These are phyloP conservation scores for Entomyzon cyanotis DNA, from an alignment of 2,113 vertebrate species.

Conservation along the genomic window DNA sequence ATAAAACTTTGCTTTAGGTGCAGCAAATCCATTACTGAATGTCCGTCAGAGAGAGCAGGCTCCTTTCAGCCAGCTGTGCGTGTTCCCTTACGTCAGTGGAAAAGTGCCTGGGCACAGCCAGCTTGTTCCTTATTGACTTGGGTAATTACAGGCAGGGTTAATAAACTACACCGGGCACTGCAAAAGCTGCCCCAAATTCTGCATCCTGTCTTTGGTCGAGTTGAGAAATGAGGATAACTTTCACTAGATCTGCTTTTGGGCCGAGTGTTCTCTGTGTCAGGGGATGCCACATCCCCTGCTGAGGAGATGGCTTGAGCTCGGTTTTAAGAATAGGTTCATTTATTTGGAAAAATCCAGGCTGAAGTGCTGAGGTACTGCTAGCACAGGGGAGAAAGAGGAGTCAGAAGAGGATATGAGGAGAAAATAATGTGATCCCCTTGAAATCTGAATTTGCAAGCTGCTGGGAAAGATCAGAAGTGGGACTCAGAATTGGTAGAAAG, in stretches of 20 bases:
- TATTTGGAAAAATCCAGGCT: neutral
- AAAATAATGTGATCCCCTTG: neutral
- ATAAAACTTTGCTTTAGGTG: conserved; percentile 20
- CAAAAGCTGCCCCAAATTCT: neutral
- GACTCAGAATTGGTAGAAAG: neutral
- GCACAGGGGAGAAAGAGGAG: neutral
- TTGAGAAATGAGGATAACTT: neutral
- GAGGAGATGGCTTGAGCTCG: neutral
- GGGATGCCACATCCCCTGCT: accelerated
- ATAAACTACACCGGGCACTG: neutral
- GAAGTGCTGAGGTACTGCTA: neutral
- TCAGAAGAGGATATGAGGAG: neutral
- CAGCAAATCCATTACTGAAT: conserved; percentile 19
- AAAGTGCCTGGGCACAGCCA: neutral
- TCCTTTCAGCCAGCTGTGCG: neutral
- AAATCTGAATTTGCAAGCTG: neutral
- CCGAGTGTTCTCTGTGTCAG: neutral
- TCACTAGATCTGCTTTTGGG: neutral
- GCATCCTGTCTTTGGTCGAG: neutral
- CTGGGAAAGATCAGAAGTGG: neutral
- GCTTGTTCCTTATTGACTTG: neutral
- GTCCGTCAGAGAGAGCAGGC: neutral
- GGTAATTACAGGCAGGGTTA: neutral
- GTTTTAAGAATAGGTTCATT: neutral
- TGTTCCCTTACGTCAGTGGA: conserved; percentile 37